A percentile compares a stretch with the other conserved stretches of the same genome.
These are phyloP conservation scores for Andrena fulva DNA, from an alignment of 2,888 invertebrate species.

Conservation along the genomic window DNA sequence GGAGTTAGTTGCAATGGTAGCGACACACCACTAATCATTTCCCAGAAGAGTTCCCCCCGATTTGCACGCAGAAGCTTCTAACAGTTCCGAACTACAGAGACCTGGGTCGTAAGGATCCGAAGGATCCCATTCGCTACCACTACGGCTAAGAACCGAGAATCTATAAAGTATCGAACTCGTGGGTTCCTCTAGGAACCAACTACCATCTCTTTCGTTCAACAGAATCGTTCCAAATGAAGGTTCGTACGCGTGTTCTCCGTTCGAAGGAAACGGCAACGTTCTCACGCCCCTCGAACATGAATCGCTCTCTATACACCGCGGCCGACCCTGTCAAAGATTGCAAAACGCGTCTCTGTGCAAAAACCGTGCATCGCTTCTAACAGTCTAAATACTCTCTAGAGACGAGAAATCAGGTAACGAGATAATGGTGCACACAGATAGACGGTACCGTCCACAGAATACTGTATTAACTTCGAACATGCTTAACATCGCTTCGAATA, in stretches of 20 bases:
- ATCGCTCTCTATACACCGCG: background rate
- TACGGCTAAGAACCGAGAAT: background rate
- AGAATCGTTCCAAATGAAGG: conserved; percentile 32
- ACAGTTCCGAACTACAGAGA: background rate
- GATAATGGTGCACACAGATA: conserved; percentile 58
- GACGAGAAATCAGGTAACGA: conserved; percentile 65
- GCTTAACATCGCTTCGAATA: conserved; percentile 43
- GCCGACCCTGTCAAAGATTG: background rate
- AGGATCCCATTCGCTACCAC: no score
- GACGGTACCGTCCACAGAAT: conserved; percentile 62
- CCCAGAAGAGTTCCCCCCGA: background rate
- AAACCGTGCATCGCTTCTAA: conserved; percentile 13
- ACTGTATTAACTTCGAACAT: conserved; percentile 62
- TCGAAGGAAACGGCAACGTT: background rate
- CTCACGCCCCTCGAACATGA: background rate
- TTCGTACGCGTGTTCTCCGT: conserved; percentile 14
- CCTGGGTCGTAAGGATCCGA: no score
- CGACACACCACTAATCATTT: background rate
- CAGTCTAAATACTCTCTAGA: conserved; percentile 45
- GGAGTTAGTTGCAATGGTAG: background rate
- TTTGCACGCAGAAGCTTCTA: background rate
- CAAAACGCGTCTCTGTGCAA: background rate
- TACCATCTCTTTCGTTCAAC: conserved; percentile 25
- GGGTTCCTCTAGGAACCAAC: background rate
- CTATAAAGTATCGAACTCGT: conserved; percentile 34